A percentile compares a stretch with the other conserved stretches of the same genome.
These are phyloP conservation scores for Cydia splendana DNA, from an alignment of 1,140 invertebrate species.

Conservation along the genomic window DNA sequence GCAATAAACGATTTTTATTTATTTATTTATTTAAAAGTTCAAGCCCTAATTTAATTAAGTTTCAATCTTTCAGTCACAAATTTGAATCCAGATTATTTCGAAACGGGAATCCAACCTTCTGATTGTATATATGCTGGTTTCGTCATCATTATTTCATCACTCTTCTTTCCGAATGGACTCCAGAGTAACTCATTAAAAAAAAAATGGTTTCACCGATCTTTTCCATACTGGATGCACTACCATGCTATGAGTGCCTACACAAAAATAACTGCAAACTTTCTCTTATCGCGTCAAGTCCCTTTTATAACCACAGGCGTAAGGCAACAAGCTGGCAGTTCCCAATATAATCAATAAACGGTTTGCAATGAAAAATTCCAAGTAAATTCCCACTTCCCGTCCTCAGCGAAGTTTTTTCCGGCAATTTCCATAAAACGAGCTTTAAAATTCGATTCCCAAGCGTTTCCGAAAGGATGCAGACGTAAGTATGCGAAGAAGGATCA, in stretches of 20 bases:
- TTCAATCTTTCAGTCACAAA: no score
- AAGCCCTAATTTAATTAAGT: no score
- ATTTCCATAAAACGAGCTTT: conserved; percentile 28
- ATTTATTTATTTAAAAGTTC: no score
- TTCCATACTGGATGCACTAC: no score
- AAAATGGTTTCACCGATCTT: no score
- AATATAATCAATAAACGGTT: conserved; percentile 18
- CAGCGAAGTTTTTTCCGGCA: conserved; percentile 18
- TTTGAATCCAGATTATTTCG: no score
- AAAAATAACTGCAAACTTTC: neutral
- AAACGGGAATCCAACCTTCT: no score
- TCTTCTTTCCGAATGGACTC: no score
- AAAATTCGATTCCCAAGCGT: conserved; percentile 27
- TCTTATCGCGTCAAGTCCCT: neutral
- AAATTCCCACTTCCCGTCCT: conserved; percentile 24
- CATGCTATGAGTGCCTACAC: neutral
- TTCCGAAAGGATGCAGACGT: neutral
- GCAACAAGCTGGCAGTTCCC: neutral
- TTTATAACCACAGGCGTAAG: neutral
- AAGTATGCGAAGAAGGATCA: neutral
- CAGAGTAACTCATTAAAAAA: no score
- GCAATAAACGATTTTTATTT: no score
- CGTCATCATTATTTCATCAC: no score
- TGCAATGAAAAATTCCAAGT: conserved; percentile 10
- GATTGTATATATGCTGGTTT: no score